Evolutionary conservation across 2,888 invertebrate genomes (phyloP), one percentile per base, ranked within the genome.

Genomic region (Thereva unica): DNA sequence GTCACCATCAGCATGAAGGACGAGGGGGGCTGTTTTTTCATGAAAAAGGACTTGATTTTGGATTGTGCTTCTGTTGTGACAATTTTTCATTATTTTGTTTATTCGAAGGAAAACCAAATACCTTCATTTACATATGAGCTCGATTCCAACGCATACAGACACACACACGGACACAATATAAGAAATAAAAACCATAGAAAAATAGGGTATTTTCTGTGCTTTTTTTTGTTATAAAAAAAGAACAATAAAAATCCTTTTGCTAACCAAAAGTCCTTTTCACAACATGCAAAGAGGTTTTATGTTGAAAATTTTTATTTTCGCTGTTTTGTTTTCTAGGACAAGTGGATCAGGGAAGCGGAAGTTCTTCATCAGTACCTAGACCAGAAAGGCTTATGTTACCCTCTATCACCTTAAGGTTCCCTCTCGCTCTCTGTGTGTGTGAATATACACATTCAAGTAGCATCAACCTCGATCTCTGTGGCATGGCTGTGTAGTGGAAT

Each of bases 61-160:
- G n/a, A 5, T 50, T 50, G n/a, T 61, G 34, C 23, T 40, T 49
- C 8, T 50, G 50, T 50, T 61, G 61, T 61, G 50, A 50, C 50
- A 61, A 61, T 50, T 61, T 50, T 50, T 34, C 50, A 50, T 61
- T 61, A 61, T 61, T 61, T 61, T 50, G 50, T 35, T 50, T 50
- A 41, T 41, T 34, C 50, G 23, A 41, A 41, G 37, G 8, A 61
- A 40, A 49, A 23, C 23, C 23, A 23, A 38, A 40, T 8, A 40
- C 5, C 38, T 38, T 61, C 50, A 61, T 61, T 50, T 50, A 50
- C 50, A 61, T 49, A 61, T 50, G 41, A 8, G 45, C n/a, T 37
- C 45, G 10, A n/a, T 4, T 3, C 49, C 3, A 6, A n/a, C 6
- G 12, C 49, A 6, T 7, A 5, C 50, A 6, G 34, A 1, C 47